Conservation (phyloP, 2,113 vertebrate species). For the Nyctereutes procyonoides region DNA sequence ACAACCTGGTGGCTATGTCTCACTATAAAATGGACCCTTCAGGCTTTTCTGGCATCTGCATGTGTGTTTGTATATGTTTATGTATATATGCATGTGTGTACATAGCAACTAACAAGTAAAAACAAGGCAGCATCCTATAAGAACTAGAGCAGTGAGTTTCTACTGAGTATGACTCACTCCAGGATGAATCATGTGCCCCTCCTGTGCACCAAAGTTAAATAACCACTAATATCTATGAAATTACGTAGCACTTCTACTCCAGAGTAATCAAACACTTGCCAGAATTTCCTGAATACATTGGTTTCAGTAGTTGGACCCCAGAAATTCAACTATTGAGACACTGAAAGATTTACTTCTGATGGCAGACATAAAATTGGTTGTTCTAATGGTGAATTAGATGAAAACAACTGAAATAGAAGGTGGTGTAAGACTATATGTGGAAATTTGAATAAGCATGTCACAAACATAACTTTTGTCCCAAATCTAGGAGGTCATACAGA, state of each 20-base stretch:
- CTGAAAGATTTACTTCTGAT: neutral
- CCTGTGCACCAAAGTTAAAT: neutral
- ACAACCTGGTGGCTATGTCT: neutral
- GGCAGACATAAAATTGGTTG: neutral
- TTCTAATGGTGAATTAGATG: neutral
- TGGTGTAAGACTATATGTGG: neutral
- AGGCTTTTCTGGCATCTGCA: neutral
- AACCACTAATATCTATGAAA: neutral
- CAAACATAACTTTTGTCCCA: slow-evolving; percentile 29
- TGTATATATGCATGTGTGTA: neutral
- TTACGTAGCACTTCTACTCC: neutral
- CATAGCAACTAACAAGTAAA: neutral
- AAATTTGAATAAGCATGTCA: neutral
- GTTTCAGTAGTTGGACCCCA: neutral
- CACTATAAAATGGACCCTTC: neutral
- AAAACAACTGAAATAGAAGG: neutral
- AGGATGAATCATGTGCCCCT: neutral
- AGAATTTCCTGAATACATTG: neutral
- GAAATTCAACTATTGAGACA: neutral
- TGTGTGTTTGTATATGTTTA: neutral
- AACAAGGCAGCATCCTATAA: neutral
- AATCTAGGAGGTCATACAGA: neutral
- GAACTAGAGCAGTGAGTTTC: neutral
- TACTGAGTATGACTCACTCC: neutral
- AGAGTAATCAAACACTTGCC: neutral